These are phyloP conservation scores for Montipora capitata DNA, from an alignment of 92 coral and sea anemone genomes.

Conservation along the genomic window DNA sequence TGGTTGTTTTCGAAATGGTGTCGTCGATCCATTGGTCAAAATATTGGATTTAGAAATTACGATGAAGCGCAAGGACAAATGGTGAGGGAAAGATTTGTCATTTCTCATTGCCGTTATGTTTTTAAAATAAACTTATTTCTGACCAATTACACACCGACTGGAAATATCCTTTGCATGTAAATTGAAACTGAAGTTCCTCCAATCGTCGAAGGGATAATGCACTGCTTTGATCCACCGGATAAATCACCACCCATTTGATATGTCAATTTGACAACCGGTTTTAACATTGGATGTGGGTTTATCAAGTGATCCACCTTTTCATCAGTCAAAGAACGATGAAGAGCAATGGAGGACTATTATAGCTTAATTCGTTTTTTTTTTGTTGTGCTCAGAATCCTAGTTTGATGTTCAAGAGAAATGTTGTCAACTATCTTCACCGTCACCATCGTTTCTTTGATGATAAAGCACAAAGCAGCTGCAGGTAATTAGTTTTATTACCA, in stretches of 20 bases:
- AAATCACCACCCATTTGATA: no score
- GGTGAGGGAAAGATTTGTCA: not conserved
- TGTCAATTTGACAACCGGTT: no score
- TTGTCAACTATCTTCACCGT: slow-evolving; percentile 28
- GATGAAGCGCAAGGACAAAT: not conserved
- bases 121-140: not conserved
- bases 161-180: no score
- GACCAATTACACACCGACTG: no score
- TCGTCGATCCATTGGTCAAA: not conserved
- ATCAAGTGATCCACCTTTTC: no score
- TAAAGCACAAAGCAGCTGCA: not conserved
- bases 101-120: not conserved
- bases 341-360: not conserved
- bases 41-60: no score
- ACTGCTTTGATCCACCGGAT: no score
- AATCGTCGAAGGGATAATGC: no score
- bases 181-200: no score
- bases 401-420: slow-evolving; percentile 16
- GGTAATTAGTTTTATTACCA: slow-evolving; percentile 19
- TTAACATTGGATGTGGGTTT: no score
- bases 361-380: not conserved
- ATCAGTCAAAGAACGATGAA: no score
- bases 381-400: slow-evolving; percentile 17
- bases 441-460: slow-evolving; percentile 3
- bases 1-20: not conserved